Evolutionary conservation across 2,113 vertebrate genomes (phyloP).

Genomic region (Stegostoma tigrinum): DNA sequence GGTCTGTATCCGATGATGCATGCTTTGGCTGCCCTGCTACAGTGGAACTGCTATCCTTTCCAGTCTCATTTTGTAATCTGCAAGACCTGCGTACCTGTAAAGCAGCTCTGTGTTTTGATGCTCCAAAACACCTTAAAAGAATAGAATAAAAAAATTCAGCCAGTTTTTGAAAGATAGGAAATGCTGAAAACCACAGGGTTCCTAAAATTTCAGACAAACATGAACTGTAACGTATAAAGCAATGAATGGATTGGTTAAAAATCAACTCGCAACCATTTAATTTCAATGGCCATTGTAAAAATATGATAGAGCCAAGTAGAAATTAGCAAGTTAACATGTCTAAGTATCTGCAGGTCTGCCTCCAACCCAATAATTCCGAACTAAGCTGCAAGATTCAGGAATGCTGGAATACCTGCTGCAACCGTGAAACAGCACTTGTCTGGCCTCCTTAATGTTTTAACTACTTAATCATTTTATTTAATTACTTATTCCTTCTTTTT

Average conservation of each 20-base stretch:
- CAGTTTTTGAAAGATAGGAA: slow-evolving; percentile 11
- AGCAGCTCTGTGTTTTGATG: slow-evolving; percentile 67
- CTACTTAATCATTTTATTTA: too few relatives aligned
- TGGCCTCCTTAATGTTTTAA: too few relatives aligned
- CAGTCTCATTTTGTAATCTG: slow-evolving; percentile 50
- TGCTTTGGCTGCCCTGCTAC: slow-evolving; percentile 58
- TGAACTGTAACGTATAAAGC: not conserved
- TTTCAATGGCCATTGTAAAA: not conserved
- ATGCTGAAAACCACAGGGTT: not conserved
- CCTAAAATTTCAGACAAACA: not conserved
- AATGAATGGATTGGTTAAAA: not conserved
- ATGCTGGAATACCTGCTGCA: too few relatives aligned
- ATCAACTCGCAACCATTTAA: not conserved
- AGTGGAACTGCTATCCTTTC: slow-evolving; percentile 52
- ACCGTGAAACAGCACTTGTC: too few relatives aligned
- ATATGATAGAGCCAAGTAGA: not conserved
- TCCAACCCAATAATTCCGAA: too few relatives aligned
- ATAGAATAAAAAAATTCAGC: not conserved
- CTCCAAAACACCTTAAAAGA: slow-evolving; percentile 78
- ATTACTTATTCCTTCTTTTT: too few relatives aligned
- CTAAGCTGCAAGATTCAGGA: too few relatives aligned
- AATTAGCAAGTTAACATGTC: not conserved
- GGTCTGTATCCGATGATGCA: slow-evolving; percentile 52
- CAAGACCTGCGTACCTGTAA: slow-evolving; percentile 62
- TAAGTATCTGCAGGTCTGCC: too few relatives aligned